A percentile compares a stretch with the other conserved stretches of the same genome.
These are phyloP conservation scores for Globia sparganii DNA, from an alignment of 2,888 invertebrate genomes.

Conservation along the genomic window DNA sequence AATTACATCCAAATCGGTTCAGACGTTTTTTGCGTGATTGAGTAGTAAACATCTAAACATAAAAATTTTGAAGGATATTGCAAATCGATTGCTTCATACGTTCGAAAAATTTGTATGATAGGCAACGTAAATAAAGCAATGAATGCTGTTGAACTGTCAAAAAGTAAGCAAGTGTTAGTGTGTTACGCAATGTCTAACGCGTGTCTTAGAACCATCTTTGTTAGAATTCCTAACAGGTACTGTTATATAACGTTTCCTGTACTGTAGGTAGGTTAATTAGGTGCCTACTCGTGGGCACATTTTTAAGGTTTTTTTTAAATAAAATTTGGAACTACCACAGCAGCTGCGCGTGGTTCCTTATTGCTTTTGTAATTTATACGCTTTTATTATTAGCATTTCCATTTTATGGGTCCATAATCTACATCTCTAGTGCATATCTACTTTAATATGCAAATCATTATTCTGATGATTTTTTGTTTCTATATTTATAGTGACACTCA, in stretches of 20 bases:
- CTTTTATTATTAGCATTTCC: neutral
- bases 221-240: neutral
- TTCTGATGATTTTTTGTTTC: neutral
- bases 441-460: neutral
- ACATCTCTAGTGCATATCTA: neutral
- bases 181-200: neutral
- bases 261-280: neutral
- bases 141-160: neutral
- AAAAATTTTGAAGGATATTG: neutral
- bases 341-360: constrained; percentile 1
- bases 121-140: neutral
- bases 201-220: neutral
- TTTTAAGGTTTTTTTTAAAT: neutral
- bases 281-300: neutral
- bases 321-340: neutral
- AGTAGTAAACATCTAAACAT: too few species aligned
- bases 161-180: too few species aligned
- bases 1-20: neutral
- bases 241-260: neutral
- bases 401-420: neutral
- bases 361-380: constrained; percentile 5
- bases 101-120: neutral
- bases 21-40: neutral
- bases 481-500: too few species aligned
- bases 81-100: neutral